These are phyloP conservation scores for Zhuqinia jingwanae DNA, from an alignment of 2,888 invertebrate species.

Conservation along the genomic window DNA sequence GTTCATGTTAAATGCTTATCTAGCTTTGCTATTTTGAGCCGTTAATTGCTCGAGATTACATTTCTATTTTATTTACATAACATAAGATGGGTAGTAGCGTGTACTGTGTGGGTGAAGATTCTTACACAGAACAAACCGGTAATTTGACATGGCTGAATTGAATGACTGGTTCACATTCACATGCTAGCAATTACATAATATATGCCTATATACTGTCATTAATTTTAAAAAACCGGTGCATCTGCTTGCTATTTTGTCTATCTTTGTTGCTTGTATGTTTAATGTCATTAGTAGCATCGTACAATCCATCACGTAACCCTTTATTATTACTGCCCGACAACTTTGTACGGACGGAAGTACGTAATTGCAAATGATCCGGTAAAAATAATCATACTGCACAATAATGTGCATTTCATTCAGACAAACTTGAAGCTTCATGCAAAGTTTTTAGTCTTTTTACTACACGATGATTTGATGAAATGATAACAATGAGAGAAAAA, in stretches of 20 bases:
- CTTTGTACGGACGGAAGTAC: constrained; percentile 5
- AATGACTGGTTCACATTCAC: background rate
- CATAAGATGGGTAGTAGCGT: background rate
- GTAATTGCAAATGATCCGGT: background rate
- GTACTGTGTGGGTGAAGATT: no score
- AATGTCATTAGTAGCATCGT: background rate
- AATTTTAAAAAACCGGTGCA: constrained; percentile 2
- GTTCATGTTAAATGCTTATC: constrained; percentile 26
- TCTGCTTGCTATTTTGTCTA: no score
- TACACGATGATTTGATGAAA: constrained; percentile 4
- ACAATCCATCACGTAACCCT: background rate
- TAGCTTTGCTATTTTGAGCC: background rate
- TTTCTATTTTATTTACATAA: background rate
- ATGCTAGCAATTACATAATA: no score
- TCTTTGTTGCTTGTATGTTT: background rate
- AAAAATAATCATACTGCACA: background rate
- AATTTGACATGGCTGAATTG: no score
- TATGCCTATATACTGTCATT: background rate
- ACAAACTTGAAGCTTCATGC: background rate
- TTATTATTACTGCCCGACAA: constrained; percentile 22
- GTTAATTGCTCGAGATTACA: constrained; percentile 28
- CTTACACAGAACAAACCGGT: no score
- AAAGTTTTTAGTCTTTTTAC: no score
- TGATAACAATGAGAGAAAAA: constrained; percentile 6
- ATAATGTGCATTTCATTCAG: background rate